Evolutionary conservation across 2,888 invertebrate species (phyloP), one percentile per base, ranked within the genome.

Genomic region (Nowickia ferox): DNA sequence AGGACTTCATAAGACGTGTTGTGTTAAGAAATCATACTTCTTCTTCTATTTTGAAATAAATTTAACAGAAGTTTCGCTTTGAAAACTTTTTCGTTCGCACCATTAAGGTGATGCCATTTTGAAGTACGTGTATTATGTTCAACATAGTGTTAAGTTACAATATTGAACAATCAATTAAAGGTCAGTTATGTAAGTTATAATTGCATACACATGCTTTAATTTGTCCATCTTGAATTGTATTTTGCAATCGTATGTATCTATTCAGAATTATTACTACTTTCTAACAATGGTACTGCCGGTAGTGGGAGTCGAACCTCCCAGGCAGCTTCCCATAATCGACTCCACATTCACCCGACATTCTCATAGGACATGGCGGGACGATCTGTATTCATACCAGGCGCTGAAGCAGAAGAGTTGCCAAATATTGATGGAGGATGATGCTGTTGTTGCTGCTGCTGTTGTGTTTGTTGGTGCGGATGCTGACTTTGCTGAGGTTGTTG

Each of bases 281-380:
- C 78, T 80, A 86, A 76, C 55, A 84, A 77, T 65, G 75, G 10
- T 53, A 65, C 46, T 9, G 90, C 89, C 88, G 89, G 88, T 88
- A 89, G 88, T 83, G 90, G 88, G 88, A 91, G 89, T 87, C 91
- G 91, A 88, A 88, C 90, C 88, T 91, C 91, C 89, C 90, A 90
- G 85, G 91, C 91, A 87, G 91, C 91, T 89, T 91, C 91, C 91
- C 91, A 91, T 87, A 91, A 89, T 88, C 91, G 91, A 89, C 91
- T 91, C 88, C 91, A 91, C 88, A 90, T 90, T 91, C 92, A 92
- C 84, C 92, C 92, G 79, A 92, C 92, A 80, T 92, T 92, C 80
- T 92, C 92, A 71, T 92, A 92, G 19, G 92, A 89, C 91, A 92
- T 91, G 17, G 91, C 89, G 44, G 92, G 90, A 30, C 92, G 92